Conservation (phyloP, 2,113 vertebrate species). For the Physeter macrocephalus region DNA sequence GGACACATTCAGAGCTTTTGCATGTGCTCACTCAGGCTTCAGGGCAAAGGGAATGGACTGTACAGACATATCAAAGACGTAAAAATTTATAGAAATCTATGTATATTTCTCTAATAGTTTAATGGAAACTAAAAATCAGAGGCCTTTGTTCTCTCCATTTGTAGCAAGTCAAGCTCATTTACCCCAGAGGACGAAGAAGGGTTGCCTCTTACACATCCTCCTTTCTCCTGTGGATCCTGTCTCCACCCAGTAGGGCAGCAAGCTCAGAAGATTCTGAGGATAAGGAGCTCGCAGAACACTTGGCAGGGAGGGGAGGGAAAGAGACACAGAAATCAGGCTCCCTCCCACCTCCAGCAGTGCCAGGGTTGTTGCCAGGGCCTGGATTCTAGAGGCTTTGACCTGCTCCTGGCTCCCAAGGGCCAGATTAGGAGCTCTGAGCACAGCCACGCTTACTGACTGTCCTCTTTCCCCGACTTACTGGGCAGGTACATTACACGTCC, state of each 20-base stretch:
- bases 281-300: background rate
- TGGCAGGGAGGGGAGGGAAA: background rate
- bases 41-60: no score
- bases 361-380: background rate
- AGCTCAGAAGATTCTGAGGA: background rate
- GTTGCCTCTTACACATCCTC: no score
- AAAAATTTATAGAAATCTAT: no score
- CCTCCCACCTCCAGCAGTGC: background rate
- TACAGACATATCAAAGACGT: no score
- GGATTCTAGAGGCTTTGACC: background rate
- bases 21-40: no score
- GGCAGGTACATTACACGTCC: rapidly evolving
- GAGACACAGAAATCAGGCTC: background rate
- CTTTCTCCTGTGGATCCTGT: no score
- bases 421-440: background rate
- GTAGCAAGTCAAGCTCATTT: no score
- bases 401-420: background rate
- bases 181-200: no score
- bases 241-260: background rate
- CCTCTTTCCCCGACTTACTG: background rate
- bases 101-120: no score
- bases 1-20: no score
- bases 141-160: no score
- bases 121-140: no score
- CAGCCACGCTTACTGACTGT: rapidly evolving